Conservation (phyloP, 1,140 invertebrate genomes). For the Tetragonula clypearis region DNA sequence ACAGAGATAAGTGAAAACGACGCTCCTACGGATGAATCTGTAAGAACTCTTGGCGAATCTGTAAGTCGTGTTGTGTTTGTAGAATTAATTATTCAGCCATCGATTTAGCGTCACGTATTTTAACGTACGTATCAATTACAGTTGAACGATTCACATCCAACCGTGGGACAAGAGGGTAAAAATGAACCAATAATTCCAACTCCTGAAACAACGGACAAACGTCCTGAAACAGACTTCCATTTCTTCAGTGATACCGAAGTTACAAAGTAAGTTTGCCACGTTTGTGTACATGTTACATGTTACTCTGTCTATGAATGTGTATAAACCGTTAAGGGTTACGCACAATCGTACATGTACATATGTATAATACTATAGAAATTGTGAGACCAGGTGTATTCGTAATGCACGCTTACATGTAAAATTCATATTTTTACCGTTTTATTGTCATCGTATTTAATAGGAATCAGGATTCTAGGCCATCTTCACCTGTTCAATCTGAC, state of each 20-base stretch:
- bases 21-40: slow-evolving; percentile 50
- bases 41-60: slow-evolving; percentile 57
- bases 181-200: slow-evolving; percentile 48
- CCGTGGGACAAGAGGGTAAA: slow-evolving; percentile 66
- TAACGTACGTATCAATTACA: slow-evolving; percentile 53
- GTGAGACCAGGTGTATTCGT: neutral
- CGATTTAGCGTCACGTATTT: neutral
- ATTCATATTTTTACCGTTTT: slow-evolving; percentile 24
- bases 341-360: too few relatives aligned
- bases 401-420: neutral
- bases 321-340: neutral
- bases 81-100: neutral
- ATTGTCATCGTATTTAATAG: slow-evolving; percentile 76
- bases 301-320: neutral
- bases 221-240: slow-evolving; percentile 86
- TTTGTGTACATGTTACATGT: neutral
- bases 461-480: slow-evolving; percentile 86
- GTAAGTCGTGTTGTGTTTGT: slow-evolving; percentile 57
- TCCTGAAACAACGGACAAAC: slow-evolving; percentile 56
- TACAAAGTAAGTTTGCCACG: slow-evolving; percentile 82
- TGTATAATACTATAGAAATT: neutral
- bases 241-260: slow-evolving; percentile 97
- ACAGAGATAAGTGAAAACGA: slow-evolving; percentile 77
- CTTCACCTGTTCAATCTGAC: slow-evolving; percentile 94
- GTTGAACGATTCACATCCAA: slow-evolving; percentile 71